Base-by-base conservation (phyloP, 2,113 vertebrate species). In the Carassius auratus region DNA sequence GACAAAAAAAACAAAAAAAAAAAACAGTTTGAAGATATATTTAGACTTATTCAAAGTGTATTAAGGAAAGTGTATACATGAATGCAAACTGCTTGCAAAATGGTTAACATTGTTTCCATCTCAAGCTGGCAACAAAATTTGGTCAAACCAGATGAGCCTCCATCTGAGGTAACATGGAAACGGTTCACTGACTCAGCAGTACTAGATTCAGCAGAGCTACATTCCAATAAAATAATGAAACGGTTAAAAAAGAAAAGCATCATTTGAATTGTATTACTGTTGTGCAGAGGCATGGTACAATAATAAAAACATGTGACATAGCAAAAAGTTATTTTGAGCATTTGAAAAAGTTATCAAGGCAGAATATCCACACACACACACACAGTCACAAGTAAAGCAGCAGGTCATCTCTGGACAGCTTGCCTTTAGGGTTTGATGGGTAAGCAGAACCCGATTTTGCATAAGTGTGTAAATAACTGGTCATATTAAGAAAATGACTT, bases 361-460 rank as follows among this genome's bases (percentile, higher is more conserved):
- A 42, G 57, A 62, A 75, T 71, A 80, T 45, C 26, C 82, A 68
- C 85, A 75, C 75, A 33, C 26, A 68, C 64, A 68, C 33, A 71
- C 17, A 38, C 6, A 30, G 8, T 76, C 48, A 71, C 59, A 33
- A 81, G 45, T 66, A 61, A 62, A 45, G 69, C 57, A 17, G 73
- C 84, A 87, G 84, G 68, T 84, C 75, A 87, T 36, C 68, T 26
- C 26, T 64, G 17, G 21, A 50, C 19, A 17, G 59, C 45, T 61
- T 86, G 48, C 76, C 59, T 55, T n/a, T 14, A 23, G 80, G 61
- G 17, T 62, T 3, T 45, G 10, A 33, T 10, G 57, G 13, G 66
- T 84, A 84, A 87, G 84, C 75, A 78, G 69, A 61, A 33, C 55
- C 12, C 76, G 71, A 81, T 84, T 84, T 80, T 89, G 84, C 59